Base-by-base conservation (phyloP, 2,797 vertebrate species). In the Arctocebus calabarensis region DNA sequence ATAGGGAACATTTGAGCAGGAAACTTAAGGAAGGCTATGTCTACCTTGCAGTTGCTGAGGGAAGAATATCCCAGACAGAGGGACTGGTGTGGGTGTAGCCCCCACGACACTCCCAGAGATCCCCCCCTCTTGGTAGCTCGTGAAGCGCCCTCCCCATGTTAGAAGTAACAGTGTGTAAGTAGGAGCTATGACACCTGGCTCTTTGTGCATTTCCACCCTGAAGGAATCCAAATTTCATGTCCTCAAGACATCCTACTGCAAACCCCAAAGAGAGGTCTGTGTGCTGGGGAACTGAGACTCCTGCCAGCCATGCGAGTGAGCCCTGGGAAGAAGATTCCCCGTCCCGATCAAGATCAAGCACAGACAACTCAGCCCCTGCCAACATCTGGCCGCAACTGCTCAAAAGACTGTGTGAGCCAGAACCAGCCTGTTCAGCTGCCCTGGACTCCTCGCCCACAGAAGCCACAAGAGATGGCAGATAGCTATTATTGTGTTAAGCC, bases 191-290 rank as follows among this genome's bases (percentile, higher is more conserved):
- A 27, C 10, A 3, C 27, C 66, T 64, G 52, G 32, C 27, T 89
- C 7, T 55, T 70, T 32, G 32, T 45, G 29, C 4, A 11, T 43
- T 83, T 57, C 55, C 12, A 7, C 20, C 71, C 79, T 52, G 45
- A 71, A 71, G 55, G n/a, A 91, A 52, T 71, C 68, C 23, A 77
- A 7, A 37, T 27, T 52, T 52, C 37, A 32, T 3, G 37, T 77
- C 45, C 45, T 59, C 27, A 61, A 89, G 20, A n/a, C 16, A 1
- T 27, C 3, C 16, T 68, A 66, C 61, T 64, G 11, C 25, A 83
- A 32, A 57, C 48, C 52, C 8, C 9, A 0, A 0, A 6, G 59
- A 84, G n/a, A 52, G 23, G 27, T 52, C 37, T 32, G 1, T 0
- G 4, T 11, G 43, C 19, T 32, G 27, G 37, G 17, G 71, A 73